Base-by-base conservation (phyloP, 2,797 vertebrate species). In the Sebastes minor region DNA sequence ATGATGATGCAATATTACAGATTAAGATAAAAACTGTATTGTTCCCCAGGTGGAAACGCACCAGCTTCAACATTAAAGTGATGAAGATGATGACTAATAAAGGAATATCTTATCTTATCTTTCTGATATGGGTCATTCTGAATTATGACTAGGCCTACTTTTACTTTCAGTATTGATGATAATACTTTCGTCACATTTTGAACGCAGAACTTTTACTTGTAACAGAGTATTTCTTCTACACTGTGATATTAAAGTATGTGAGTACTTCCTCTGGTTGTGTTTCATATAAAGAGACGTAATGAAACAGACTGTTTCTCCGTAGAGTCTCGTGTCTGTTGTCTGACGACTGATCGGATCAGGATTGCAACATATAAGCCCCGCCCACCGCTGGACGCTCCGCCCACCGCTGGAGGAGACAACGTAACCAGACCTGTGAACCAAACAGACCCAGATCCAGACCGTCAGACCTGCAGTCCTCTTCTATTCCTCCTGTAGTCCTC, bases 341-440 rank as follows among this genome's bases (percentile, higher is more conserved):
- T 94, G 93, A 94, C 78, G 92, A 90, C 55, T 18, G 79, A 75
- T 63, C 88, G 0, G 65, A 60, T 49, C 74, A 2, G 68, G 72
- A 90, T 93, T 93, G 92, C 92, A 92, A 80, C 92, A 93, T 85
- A 73, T 6, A 78, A 13, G 18, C 89, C 4, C 90, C 91, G 87
- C 93, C 92, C 81, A 38, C 57, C 25, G 38, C 86, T 84, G 35
- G 35, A 38, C 2, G 35, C 35, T 6, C 35, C 35, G 35, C 35
- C 35, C 35, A 14, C 62, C 13, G 49, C 62, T 35, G 56, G 76
- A 77, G 74, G 88, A 85, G 86, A 81, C 85, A 82, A 76, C 77
- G 76, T 73, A 83, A 85, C 79, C 83, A 76, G 14, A 25, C 62
- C 35, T 8, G 10, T 12, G 35, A 65, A 63, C 61, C 22, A 27